Conservation (phyloP, 2,113 vertebrate species). For the Pedetes capensis region DNA sequence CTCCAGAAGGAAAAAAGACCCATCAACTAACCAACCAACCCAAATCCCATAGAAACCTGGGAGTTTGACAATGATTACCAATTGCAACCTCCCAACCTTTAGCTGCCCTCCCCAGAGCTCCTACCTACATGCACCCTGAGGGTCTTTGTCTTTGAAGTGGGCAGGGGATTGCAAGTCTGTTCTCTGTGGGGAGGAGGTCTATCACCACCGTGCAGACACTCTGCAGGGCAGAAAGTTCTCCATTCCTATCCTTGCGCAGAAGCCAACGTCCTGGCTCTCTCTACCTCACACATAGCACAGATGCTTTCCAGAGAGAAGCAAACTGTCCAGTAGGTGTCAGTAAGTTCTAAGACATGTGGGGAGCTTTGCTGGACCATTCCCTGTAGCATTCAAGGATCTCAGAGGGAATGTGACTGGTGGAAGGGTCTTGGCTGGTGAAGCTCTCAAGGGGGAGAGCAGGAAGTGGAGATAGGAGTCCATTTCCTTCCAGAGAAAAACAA, state of each 20-base stretch:
- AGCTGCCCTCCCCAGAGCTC: not conserved
- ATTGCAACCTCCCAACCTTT: not conserved
- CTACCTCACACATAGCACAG: rapidly evolving
- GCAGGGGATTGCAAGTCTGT: not conserved
- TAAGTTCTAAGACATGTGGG: not conserved
- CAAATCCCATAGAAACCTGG: not conserved
- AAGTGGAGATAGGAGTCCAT: not conserved
- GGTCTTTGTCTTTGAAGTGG: not conserved
- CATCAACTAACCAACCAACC: too few relatives aligned
- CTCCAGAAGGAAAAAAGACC: not conserved
- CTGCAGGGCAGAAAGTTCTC: not conserved
- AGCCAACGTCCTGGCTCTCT: not conserved
- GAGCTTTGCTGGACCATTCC: not conserved
- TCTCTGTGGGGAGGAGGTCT: not conserved
- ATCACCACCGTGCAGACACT: not conserved
- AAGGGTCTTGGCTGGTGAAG: not conserved
- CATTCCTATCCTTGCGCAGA: not conserved
- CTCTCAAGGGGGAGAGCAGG: not conserved
- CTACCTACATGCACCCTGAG: not conserved
- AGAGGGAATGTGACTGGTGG: not conserved
- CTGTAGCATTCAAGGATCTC: not conserved
- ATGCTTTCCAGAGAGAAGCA: not conserved
- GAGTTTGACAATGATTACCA: not conserved
- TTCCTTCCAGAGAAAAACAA: not conserved
- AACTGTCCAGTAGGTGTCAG: constrained; percentile 62